Conservation (phyloP, 2,113 vertebrate genomes). For the Myotis lucifugus region DNA sequence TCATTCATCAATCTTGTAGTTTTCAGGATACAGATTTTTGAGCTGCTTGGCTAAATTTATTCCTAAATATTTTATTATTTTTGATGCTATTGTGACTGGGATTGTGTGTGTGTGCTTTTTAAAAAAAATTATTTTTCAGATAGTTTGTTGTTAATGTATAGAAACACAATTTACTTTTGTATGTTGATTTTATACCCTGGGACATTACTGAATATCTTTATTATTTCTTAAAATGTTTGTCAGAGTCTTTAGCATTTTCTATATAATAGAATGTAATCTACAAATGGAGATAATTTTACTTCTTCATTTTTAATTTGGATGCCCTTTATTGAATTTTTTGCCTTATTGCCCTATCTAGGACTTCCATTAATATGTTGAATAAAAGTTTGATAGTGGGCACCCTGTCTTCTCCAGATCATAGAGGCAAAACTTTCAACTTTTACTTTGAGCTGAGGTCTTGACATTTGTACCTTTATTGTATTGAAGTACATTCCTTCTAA, state of each 20-base stretch:
- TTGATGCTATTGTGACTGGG: too few species aligned
- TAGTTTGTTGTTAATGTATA: too few species aligned
- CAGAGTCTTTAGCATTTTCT: not conserved
- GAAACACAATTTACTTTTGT: too few species aligned
- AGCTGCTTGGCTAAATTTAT: too few species aligned
- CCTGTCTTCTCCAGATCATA: not conserved
- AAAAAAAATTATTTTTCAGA: too few species aligned
- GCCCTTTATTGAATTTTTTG: not conserved
- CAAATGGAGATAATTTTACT: not conserved
- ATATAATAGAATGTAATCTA: not conserved
- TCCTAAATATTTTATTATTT: too few species aligned
- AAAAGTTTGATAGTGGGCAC: not conserved
- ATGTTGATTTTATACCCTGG: not conserved
- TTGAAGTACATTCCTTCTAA: not conserved
- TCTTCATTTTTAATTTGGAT: not conserved
- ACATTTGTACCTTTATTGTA: not conserved
- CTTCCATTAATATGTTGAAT: not conserved
- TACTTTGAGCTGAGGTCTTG: not conserved
- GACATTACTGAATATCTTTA: not conserved
- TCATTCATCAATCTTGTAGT: too few species aligned
- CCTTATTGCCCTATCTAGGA: not conserved
- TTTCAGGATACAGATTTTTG: too few species aligned
- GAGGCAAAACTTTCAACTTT: not conserved
- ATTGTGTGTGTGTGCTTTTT: too few species aligned
- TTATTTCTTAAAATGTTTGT: not conserved